Base-by-base conservation (phyloP, 2,888 invertebrate species). In the Gastracanthus pulcherrimus region DNA sequence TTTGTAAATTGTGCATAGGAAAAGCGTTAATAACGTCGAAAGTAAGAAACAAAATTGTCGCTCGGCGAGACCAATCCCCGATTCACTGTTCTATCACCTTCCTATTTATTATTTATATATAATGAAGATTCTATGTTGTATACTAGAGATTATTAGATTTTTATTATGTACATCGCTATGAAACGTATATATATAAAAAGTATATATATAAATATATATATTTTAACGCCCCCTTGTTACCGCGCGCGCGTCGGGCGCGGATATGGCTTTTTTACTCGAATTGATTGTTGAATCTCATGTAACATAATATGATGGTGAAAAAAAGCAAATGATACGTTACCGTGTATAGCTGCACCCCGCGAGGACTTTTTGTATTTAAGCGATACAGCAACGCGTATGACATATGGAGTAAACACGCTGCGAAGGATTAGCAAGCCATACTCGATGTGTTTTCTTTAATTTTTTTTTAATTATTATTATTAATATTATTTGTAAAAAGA, bases 251-350 rank as follows among this genome's bases (percentile, higher is more conserved):
- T 86, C 80, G 82, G 85, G 85, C 86, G 88, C 88, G 89, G 88
- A 89, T 76, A 62, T 89, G 89, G 90, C 90, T 91, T 90, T 91
- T 90, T 89, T 90, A 91, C 89, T 89, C 87, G 87, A 87, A 88
- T 89, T 87, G 87, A 81, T 90, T 90, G 90, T 90, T 90, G 88
- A 90, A 90, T 90, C 89, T 90, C 89, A 87, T 90, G 90, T 90
- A 90, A 88, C 87, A 89, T 90, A 90, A 87, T 84, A 75, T 76
- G 62, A 74, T 58, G 76, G 71, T 45, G 62, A 77, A 81, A 83
- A 62, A 19, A 71, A 66, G 72, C 66, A 82, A 83, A 82, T 82
- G 84, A 86, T 87, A 87, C 87, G 89, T 90, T 90, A 90, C 88
- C 89, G 87, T 89, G 89, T 89, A 90, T 88, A 90, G 88, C 87